Evolutionary conservation across 2,888 invertebrate genomes (phyloP).

Genomic region (Drosophila sordidapex): DNA sequence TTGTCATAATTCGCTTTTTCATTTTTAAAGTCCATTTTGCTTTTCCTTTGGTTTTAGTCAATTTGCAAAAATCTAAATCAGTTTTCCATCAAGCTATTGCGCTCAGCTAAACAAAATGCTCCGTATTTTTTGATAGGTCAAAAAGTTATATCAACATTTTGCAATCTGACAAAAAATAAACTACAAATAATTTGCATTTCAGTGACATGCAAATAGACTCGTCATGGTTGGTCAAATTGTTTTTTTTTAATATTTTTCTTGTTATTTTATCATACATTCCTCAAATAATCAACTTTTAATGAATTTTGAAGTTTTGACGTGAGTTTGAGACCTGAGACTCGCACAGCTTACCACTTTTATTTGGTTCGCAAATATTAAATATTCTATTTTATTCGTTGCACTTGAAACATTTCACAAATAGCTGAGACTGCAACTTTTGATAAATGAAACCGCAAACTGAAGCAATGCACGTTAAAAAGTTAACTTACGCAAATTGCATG

Average conservation of each 20-base stretch:
- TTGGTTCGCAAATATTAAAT: not conserved
- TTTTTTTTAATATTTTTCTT: not conserved
- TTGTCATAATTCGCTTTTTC: slow-evolving; percentile 10
- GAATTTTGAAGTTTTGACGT: not conserved
- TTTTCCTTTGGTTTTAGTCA: not conserved
- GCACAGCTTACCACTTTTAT: not conserved
- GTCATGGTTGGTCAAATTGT: not conserved
- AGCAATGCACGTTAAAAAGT: not conserved
- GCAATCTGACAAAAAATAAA: not conserved
- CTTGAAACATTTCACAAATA: not conserved
- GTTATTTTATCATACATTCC: not conserved
- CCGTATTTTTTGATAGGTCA: not conserved
- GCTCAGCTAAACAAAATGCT: not conserved
- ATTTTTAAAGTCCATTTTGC: slow-evolving; percentile 11
- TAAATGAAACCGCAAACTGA: slow-evolving; percentile 10
- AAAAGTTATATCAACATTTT: not conserved
- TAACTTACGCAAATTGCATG: slow-evolving; percentile 13
- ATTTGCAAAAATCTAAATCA: not conserved
- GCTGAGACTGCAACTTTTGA: slow-evolving; percentile 21
- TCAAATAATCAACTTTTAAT: not conserved
- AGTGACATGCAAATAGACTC: not conserved
- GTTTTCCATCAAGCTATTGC: not conserved
- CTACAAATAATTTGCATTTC: not conserved
- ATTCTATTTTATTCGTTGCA: not conserved
- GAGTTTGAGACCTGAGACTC: not conserved